These are phyloP conservation scores for Agapostemon virescens DNA, from an alignment of 2,888 invertebrate species.

Conservation along the genomic window DNA sequence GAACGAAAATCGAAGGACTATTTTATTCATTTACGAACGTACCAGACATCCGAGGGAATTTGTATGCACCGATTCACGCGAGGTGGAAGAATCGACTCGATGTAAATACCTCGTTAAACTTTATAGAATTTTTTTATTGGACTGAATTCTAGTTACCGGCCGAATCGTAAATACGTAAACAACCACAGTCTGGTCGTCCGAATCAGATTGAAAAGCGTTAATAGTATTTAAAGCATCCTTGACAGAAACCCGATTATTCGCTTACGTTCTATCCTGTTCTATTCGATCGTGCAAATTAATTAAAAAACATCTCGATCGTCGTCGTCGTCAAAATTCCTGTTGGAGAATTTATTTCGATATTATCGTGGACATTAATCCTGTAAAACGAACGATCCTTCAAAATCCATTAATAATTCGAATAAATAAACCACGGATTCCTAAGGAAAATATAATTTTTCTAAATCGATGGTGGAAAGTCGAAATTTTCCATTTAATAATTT, in stretches of 20 bases:
- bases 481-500: background rate
- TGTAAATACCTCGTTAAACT: background rate
- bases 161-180: background rate
- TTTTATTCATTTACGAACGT: background rate
- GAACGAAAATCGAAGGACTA: background rate
- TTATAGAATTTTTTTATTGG: slow-evolving; percentile 4
- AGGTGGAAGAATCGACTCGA: background rate
- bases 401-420: background rate
- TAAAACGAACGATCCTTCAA: background rate
- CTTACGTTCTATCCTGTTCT: background rate
- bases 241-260: slow-evolving; percentile 1
- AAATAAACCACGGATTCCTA: too few relatives aligned
- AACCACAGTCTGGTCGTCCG: background rate
- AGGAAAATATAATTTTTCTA: background rate
- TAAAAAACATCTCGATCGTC: background rate
- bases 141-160: background rate
- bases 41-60: background rate
- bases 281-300: background rate
- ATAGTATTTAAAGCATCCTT: background rate
- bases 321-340: background rate
- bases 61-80: background rate
- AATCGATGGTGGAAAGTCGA: background rate
- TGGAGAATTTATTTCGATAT: background rate
- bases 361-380: background rate
- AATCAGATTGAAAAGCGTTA: background rate